A percentile compares a stretch with the other conserved stretches of the same genome.
These are phyloP conservation scores for Poecilia picta DNA, from an alignment of 2,797 vertebrate genomes.

Conservation along the genomic window DNA sequence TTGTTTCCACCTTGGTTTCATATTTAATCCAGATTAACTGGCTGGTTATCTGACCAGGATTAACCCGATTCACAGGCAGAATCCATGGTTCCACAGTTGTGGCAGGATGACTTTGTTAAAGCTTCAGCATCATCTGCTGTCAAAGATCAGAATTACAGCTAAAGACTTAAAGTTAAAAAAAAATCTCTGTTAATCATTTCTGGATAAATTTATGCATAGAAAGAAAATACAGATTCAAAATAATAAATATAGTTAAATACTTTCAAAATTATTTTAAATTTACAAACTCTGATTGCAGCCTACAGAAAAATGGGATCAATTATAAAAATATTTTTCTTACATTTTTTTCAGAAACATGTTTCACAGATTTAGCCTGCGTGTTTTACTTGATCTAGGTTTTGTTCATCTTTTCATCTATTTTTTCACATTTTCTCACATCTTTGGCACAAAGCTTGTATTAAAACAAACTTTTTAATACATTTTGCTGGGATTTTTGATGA, in stretches of 20 bases:
- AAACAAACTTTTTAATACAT: background rate
- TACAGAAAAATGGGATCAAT: background rate
- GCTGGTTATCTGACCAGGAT: slow-evolving; percentile 23
- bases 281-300: background rate
- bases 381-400: background rate
- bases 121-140: slow-evolving; percentile 7
- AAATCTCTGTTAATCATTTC: background rate
- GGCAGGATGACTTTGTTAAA: background rate
- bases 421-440: background rate
- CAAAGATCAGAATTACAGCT: slow-evolving; percentile 5
- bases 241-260: background rate
- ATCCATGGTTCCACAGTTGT: slow-evolving; percentile 1
- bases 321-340: background rate
- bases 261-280: background rate
- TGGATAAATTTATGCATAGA: background rate
- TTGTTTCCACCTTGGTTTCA: slow-evolving; percentile 42
- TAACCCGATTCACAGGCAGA: slow-evolving; percentile 16
- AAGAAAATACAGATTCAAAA: background rate
- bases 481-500: background rate
- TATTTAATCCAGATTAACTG: slow-evolving; percentile 51
- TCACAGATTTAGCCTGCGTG: background rate
- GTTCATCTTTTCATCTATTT: background rate
- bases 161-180: background rate
- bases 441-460: too few species aligned
- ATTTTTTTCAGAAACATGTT: background rate